phyloP scores from a whole-genome alignment of 2,797 vertebrate species.

The Tinamus major region DNA sequence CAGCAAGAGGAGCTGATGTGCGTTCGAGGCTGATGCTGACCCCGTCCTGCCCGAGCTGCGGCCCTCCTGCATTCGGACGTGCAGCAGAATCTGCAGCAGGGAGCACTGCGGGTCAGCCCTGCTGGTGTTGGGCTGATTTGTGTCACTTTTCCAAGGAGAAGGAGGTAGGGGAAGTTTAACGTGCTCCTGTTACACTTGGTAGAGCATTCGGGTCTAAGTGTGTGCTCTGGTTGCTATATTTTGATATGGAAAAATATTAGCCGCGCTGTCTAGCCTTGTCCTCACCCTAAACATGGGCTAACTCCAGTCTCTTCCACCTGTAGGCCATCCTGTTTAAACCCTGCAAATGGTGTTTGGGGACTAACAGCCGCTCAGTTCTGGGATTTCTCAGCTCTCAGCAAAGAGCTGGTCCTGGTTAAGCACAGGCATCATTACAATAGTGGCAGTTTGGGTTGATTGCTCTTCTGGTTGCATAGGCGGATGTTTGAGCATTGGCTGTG shows the following conservation, averaged over 20 bases:
- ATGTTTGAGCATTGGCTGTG: rapidly evolving
- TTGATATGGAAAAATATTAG: background rate
- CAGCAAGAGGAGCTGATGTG: rapidly evolving
- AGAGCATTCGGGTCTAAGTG: too few species aligned
- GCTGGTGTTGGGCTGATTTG: background rate
- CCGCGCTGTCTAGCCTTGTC: background rate
- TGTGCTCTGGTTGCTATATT: background rate
- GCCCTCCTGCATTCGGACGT: background rate
- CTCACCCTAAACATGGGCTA: background rate
- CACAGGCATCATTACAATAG: too few species aligned
- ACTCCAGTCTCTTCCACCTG: rapidly evolving
- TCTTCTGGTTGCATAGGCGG: background rate
- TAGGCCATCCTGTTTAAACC: background rate
- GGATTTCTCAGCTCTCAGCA: background rate
- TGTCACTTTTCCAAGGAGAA: background rate
- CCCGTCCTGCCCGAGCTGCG: background rate
- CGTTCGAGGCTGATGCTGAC: background rate
- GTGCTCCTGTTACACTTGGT: too few species aligned
- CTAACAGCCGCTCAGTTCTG: rapidly evolving
- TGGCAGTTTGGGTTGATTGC: rapidly evolving
- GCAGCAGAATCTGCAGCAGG: background rate
- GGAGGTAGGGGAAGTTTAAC: background rate
- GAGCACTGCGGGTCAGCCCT: rapidly evolving
- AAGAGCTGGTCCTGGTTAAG: background rate
- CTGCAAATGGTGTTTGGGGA: background rate